phyloP scores from a whole-genome alignment of 2,888 invertebrate species.

The Leucoptera coffeella region DNA sequence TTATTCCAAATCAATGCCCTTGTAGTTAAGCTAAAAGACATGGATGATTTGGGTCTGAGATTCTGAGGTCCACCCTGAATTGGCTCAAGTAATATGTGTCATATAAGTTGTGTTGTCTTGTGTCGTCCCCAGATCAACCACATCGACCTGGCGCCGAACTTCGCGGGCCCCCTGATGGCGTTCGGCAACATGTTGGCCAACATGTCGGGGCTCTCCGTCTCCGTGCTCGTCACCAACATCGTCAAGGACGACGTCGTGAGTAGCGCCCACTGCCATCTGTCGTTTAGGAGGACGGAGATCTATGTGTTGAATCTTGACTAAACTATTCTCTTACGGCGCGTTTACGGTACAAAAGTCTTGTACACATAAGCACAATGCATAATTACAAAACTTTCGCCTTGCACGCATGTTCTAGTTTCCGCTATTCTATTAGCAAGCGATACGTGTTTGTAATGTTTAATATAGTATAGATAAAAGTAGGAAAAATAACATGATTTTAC shows the following conservation, averaged over 20 bases:
- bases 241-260: slow-evolving; percentile 46
- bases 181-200: slow-evolving; percentile 69
- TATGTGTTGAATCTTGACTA: neutral
- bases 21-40: too few species aligned
- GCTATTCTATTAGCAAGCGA: too few species aligned
- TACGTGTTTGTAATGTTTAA: too few species aligned
- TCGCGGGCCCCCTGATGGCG: slow-evolving; percentile 74
- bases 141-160: slow-evolving; percentile 74
- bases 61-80: too few species aligned
- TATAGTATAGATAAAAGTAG: too few species aligned
- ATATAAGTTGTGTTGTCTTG: too few species aligned
- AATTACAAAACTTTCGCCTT: neutral
- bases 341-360: neutral
- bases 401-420: neutral
- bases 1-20: too few species aligned
- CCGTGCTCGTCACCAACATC: slow-evolving; percentile 60
- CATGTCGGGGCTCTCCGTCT: slow-evolving; percentile 64
- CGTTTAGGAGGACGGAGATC: neutral
- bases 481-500: too few species aligned
- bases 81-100: too few species aligned
- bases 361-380: neutral
- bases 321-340: neutral
- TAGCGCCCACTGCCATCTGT: neutral
- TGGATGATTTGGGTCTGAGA: too few species aligned
- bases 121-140: slow-evolving; percentile 65